A percentile compares a stretch with the other conserved stretches of the same genome.
Evolutionary conservation across 2,888 invertebrate genomes (phyloP).

Genomic region (Hirtodrosophila trivittata): DNA sequence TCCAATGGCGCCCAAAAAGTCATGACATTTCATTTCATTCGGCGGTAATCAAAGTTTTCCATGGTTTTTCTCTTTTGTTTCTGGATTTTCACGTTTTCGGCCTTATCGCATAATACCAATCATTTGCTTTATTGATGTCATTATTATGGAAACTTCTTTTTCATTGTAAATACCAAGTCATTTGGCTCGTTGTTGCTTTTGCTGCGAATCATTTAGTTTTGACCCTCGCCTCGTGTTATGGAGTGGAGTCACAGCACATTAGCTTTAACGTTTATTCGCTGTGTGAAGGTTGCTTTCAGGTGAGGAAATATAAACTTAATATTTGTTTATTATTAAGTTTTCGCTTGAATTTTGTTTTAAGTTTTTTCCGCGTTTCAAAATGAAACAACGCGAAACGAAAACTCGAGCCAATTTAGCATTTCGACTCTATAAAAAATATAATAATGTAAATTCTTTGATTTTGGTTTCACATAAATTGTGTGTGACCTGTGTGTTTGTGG

Average conservation of each 20-base stretch:
- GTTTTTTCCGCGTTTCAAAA: conserved; percentile 34
- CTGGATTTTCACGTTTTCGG: conserved; percentile 39
- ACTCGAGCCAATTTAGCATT: no score
- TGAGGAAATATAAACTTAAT: conserved; percentile 27
- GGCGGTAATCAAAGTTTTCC: conserved; percentile 62
- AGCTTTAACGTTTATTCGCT: conserved; percentile 37
- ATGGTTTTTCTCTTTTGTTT: conserved; percentile 26
- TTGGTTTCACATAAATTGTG: no score
- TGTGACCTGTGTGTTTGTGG: conserved; percentile 1
- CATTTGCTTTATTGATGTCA: conserved; percentile 74
- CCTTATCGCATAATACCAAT: conserved; percentile 68
- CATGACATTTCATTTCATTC: conserved; percentile 25
- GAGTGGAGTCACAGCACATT: conserved; percentile 35
- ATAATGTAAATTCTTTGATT: no score
- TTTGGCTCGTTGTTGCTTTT: conserved; percentile 36
- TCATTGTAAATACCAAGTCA: conserved; percentile 54
- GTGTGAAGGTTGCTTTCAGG: conserved; percentile 32
- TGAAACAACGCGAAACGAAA: no score
- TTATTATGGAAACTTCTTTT: conserved; percentile 64
- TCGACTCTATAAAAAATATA: no score
- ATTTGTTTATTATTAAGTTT: conserved; percentile 41
- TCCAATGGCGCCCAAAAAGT: conserved; percentile 50
- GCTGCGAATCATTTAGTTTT: conserved; percentile 50
- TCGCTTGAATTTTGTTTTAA: conserved; percentile 15
- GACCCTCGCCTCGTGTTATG: conserved; percentile 38